Evolutionary conservation across 2,888 invertebrate species (phyloP).

Genomic region (Bombylius major): DNA sequence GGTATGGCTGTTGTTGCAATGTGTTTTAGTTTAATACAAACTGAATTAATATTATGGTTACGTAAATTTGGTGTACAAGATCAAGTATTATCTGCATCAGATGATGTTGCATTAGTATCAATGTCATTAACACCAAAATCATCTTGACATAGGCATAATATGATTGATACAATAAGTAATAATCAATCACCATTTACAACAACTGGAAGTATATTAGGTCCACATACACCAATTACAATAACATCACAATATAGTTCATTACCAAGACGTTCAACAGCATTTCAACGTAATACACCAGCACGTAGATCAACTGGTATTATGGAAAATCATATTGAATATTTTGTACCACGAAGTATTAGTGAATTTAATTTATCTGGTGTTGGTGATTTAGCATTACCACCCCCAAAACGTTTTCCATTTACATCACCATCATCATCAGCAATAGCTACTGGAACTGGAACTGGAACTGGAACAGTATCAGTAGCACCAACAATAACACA

Average conservation of each 20-base stretch:
- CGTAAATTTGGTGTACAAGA: constrained; percentile 36
- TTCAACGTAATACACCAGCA: constrained; percentile 52
- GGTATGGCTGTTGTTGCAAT: constrained; percentile 78
- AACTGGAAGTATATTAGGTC: constrained; percentile 25
- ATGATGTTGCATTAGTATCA: constrained; percentile 40
- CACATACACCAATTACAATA: constrained; percentile 30
- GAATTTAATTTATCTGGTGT: constrained; percentile 66
- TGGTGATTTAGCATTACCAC: constrained; percentile 42
- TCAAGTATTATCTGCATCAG: constrained; percentile 38
- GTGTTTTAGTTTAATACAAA: constrained; percentile 77
- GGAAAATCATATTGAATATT: constrained; percentile 63
- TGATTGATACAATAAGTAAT: constrained; percentile 28
- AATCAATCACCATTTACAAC: constrained; percentile 23
- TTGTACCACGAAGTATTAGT: constrained; percentile 71
- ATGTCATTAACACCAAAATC: constrained; percentile 41
- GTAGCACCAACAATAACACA: constrained; percentile 21
- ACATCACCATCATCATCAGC: constrained; percentile 2
- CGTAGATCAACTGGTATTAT: constrained; percentile 48
- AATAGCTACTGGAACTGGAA: constrained; percentile 12
- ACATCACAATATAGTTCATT: constrained; percentile 45
- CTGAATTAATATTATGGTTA: constrained; percentile 47
- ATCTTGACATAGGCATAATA: constrained; percentile 42
- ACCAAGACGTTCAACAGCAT: constrained; percentile 40
- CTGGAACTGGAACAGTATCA: constrained; percentile 5
- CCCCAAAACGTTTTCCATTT: constrained; percentile 36